A percentile compares a stretch with the other conserved stretches of the same genome.
Conservation (phyloP, 2,797 vertebrate genomes). For the Peromyscus nudipes region DNA sequence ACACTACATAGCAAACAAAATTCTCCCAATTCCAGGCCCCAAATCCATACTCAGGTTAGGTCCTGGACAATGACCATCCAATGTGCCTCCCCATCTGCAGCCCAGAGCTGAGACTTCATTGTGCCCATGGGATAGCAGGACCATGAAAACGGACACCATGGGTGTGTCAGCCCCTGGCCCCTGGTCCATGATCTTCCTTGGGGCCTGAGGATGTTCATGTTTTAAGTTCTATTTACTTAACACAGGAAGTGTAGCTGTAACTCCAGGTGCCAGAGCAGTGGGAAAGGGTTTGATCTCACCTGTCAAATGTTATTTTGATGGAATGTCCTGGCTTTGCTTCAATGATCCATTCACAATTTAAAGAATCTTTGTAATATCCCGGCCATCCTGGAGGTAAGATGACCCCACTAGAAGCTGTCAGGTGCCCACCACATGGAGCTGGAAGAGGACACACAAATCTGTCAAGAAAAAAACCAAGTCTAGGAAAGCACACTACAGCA, state of each 20-base stretch:
- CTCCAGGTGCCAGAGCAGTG: background rate
- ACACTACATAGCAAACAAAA: accelerated
- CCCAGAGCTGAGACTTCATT: too few species aligned
- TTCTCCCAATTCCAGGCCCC: accelerated
- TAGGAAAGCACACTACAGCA: accelerated
- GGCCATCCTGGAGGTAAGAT: conserved; percentile 99
- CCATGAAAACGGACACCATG: accelerated
- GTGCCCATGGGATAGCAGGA: accelerated
- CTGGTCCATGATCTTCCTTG: background rate
- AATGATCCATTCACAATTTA: conserved; percentile 98
- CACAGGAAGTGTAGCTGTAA: accelerated
- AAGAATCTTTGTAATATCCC: conserved; percentile 97
- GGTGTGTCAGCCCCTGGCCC: accelerated
- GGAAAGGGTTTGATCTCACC: conserved; percentile 85
- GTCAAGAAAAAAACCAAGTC: background rate
- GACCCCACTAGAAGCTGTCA: conserved; percentile 95
- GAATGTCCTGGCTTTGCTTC: conserved; percentile 95
- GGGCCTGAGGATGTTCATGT: accelerated
- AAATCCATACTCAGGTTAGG: background rate
- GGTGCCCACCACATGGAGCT: conserved; percentile 98
- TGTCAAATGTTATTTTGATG: conserved; percentile 98
- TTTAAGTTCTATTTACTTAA: background rate
- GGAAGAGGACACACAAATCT: conserved; percentile 29
- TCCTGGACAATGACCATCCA: too few species aligned
- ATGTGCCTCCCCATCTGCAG: background rate